phyloP scores from a whole-genome alignment of 2,888 invertebrate genomes.

The Brachyptera risi region DNA sequence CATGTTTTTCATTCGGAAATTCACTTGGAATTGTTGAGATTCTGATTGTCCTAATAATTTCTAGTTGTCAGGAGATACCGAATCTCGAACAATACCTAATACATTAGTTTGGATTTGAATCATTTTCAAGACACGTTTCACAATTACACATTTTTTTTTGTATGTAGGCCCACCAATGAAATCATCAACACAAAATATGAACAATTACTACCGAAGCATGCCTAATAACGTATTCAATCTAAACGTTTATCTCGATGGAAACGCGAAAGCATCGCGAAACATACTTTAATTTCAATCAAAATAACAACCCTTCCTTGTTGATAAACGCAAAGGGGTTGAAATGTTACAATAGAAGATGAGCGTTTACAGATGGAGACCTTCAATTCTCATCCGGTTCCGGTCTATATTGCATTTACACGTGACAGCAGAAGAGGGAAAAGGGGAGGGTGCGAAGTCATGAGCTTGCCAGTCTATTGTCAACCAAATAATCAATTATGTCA shows the following conservation, averaged over 20 bases:
- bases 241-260: too few species aligned
- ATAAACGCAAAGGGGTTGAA: slow-evolving; percentile 19
- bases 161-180: background rate
- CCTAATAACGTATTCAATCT: too few species aligned
- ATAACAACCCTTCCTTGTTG: too few species aligned
- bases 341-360: background rate
- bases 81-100: background rate
- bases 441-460: slow-evolving; percentile 13
- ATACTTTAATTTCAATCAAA: too few species aligned
- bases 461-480: slow-evolving; percentile 31
- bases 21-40: too few species aligned
- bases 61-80: too few species aligned
- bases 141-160: slow-evolving; percentile 3
- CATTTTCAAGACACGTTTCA: background rate
- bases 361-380: slow-evolving; percentile 19
- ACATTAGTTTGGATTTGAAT: background rate
- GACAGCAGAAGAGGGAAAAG: background rate
- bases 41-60: too few species aligned
- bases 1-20: too few species aligned
- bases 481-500: slow-evolving; percentile 33
- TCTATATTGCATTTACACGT: background rate
- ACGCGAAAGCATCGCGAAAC: too few species aligned
- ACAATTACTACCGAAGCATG: too few species aligned
- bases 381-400: slow-evolving; percentile 9
- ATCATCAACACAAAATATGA: too few species aligned